Evolutionary conservation across 2,797 vertebrate species (phyloP), one percentile per base, ranked within the genome.

Genomic region (Syncerus caffer): DNA sequence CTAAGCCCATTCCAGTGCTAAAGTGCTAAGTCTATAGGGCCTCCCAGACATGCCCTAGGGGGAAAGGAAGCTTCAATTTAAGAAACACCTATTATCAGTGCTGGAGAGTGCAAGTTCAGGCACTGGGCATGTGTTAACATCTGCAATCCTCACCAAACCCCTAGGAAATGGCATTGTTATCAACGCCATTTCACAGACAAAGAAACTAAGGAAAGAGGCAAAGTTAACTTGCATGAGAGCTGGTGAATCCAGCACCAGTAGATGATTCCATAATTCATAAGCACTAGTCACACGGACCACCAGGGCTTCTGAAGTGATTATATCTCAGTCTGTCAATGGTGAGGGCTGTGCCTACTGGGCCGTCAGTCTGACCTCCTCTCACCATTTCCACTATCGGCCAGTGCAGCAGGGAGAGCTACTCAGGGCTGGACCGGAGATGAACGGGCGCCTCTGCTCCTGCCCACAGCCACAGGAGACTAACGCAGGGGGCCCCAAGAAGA

Each of bases 361-460:
- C 4, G 0, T 85, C 19, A 27, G 31, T 51, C 67, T 83, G 57
- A 89, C 25, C 6, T 19, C 25, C 14, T 38, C 58, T 89, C 11
- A 21, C 14, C 62, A 62, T 60, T 53, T 93, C 85, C 79, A 16
- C 29, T 11, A 3, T 74, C 34, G 4, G 67, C 85, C 76, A 53
- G 53, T 27, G 38, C 9, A 58, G 34, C 10, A 2, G 31, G 60
- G 23, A 87, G 51, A 91, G 38, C 38, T 92, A 55, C 64, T 86
- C 42, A 53, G 80, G 47, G 42, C n/a, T 78, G 27, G 4, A 38
- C 31, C 15, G 1, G 82, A 71, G 60, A 45, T 3, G 16, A 64
- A 55, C 1, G 50, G n/a, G 62, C 1, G 17, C n/a, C 14, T 19
- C 47, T 27, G 4, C 31, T 9, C 57, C 12, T 0, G 7, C 29